Base-by-base conservation (phyloP, 2,113 vertebrate genomes). In the Hippocampus guttulatus region DNA sequence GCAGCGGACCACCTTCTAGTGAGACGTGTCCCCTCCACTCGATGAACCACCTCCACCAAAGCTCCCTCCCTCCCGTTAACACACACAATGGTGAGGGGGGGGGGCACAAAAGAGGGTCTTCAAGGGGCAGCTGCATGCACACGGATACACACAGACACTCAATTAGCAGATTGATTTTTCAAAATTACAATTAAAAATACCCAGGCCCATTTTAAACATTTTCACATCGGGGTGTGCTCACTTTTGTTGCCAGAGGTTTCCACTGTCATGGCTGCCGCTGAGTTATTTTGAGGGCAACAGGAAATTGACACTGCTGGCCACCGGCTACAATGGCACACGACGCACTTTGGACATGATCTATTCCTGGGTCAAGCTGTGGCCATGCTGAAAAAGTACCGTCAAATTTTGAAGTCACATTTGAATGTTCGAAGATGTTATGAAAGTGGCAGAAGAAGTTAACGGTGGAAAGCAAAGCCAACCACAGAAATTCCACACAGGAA, bases 121-220 rank as follows among this genome's bases (percentile, higher is more conserved):
- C 87, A 89, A 92, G 73, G 86, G 93, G 95, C 96, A 98, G 96
- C 96, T 98, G 96, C 95, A 95, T 92, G 87, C 94, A 94, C 94
- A 52, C 14, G 21, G 6, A 45, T 12, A 14, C 30, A 33, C 30
- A 33, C 30, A 4, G 30, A 92, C 93, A 91, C 91, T 84, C 89
- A 88, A 82, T 58, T 27, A 27, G 23, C 55, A 58, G 55, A 58
- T 27, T 4, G 15, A 55, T 55, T 23, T 27, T 25, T 55, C 12
- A 15, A 58, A 58, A 58, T 27, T 10, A 27, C 3, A 58, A 58
- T 58, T 25, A 58, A 58, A 58, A 27, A 27, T 58, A 58, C 12
- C 23, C 21, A 10, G 20, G 23, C 55, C 55, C 55, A 27, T 27
- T 27, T 12, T 14, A 25, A 23, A 58, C 23, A 58, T 58, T 25